Evolutionary conservation across 92 coral and sea anemone genomes (phyloP).

Genomic region (Zoanthus sansibaricus): DNA sequence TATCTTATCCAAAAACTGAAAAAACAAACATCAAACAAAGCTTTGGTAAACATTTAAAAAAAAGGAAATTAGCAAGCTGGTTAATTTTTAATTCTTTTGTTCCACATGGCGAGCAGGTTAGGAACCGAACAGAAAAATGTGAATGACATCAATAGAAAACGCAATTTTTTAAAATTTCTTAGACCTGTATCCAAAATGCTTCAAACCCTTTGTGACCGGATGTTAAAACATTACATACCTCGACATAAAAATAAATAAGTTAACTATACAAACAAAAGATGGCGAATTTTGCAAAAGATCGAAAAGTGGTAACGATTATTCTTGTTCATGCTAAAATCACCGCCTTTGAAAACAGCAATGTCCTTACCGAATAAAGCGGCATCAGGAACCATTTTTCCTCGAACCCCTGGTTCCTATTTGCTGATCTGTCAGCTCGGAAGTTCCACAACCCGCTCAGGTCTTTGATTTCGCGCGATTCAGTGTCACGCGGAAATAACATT

Average conservation of each 20-base stretch:
- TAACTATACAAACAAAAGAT: too few relatives aligned
- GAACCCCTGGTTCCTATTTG: conserved; percentile 81
- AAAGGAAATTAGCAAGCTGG: not conserved
- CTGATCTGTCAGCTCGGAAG: conserved; percentile 86
- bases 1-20: not conserved
- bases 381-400: conserved; percentile 74
- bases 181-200: not conserved
- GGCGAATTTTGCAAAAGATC: too few relatives aligned
- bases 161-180: not conserved
- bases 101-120: conserved; percentile 7
- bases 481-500: conserved; percentile 89
- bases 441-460: conserved; percentile 92
- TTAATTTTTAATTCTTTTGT: conserved; percentile 44
- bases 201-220: not conserved
- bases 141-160: not conserved
- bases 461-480: conserved; percentile 94
- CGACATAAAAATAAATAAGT: not conserved
- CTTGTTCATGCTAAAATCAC: not conserved
- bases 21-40: not conserved
- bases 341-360: not conserved
- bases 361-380: conserved; percentile 79
- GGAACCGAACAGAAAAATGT: conserved; percentile 30
- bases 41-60: not conserved
- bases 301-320: too few relatives aligned
- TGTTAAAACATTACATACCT: not conserved